phyloP scores from a whole-genome alignment of 2,888 invertebrate species.

The Deilephila porcellus region DNA sequence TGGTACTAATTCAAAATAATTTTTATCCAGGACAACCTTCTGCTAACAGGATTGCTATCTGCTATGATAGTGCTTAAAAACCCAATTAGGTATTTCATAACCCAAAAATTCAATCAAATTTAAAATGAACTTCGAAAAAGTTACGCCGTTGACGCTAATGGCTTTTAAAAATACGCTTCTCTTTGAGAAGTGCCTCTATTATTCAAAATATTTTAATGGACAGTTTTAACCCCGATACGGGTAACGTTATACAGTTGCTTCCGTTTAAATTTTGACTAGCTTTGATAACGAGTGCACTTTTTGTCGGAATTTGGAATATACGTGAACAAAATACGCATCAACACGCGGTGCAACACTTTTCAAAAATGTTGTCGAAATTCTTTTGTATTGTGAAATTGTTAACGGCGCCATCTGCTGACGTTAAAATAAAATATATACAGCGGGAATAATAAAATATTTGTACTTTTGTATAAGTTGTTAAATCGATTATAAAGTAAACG shows the following conservation, averaged over 20 bases:
- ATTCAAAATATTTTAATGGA: conserved; percentile 68
- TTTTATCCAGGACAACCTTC: no score
- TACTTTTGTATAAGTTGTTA: neutral
- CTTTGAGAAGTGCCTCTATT: conserved; percentile 56
- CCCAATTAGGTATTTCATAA: conserved; percentile 47
- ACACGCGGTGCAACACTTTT: neutral
- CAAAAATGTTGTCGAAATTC: neutral
- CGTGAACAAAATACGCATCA: neutral
- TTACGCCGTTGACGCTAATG: conserved; percentile 51
- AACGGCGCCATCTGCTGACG: conserved; percentile 24
- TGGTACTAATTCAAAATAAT: no score
- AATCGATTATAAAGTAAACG: neutral
- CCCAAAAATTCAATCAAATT: conserved; percentile 12
- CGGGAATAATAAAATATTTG: neutral
- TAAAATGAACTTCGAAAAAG: conserved; percentile 50
- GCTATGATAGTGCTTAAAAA: conserved; percentile 29
- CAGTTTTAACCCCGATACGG: conserved; percentile 45
- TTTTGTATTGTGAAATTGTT: neutral
- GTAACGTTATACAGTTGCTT: conserved; percentile 42
- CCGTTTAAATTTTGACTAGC: conserved; percentile 45
- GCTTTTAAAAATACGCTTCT: conserved; percentile 63
- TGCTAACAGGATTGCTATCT: neutral
- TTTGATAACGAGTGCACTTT: conserved; percentile 36
- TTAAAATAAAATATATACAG: neutral
- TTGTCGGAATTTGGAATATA: conserved; percentile 13